These are phyloP conservation scores for Drosophila quadrilineata DNA, from an alignment of 1,140 invertebrate species.

Conservation along the genomic window DNA sequence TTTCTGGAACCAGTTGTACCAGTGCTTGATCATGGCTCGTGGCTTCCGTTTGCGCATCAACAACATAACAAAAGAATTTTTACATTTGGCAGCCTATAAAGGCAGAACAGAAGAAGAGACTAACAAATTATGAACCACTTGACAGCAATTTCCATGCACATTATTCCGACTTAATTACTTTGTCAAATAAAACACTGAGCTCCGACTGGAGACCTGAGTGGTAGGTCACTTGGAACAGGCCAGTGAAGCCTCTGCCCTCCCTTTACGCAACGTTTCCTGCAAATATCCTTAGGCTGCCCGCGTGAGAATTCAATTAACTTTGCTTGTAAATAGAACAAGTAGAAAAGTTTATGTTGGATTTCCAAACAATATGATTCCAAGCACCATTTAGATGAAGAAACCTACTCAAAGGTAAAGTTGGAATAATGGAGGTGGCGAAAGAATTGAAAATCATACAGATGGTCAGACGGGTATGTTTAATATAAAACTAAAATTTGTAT, in stretches of 20 bases:
- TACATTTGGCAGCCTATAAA: conserved; percentile 29
- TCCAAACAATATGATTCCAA: no score
- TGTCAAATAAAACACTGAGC: conserved; percentile 64
- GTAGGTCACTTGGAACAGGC: no score
- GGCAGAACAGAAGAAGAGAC: conserved; percentile 27
- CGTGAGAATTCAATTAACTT: conserved; percentile 74
- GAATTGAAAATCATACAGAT: no score
- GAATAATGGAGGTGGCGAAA: no score
- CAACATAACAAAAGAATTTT: conserved; percentile 7
- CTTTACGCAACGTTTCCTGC: not conserved
- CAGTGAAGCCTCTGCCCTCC: no score
- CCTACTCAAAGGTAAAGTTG: no score
- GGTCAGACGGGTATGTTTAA: no score
- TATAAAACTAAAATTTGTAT: no score
- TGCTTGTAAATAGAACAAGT: conserved; percentile 40
- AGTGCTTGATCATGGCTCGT: conserved; percentile 7
- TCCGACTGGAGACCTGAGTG: no score
- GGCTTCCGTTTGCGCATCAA: conserved; percentile 32
- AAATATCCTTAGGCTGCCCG: conserved; percentile 11
- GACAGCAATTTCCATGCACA: conserved; percentile 61
- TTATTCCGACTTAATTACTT: conserved; percentile 72
- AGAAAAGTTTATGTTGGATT: not conserved
- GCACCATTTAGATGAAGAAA: no score
- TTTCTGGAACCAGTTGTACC: conserved; percentile 18
- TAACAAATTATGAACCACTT: conserved; percentile 61